Percentiles rank a stretch among this genome's conserved stretches.
phyloP scores from a whole-genome alignment of 2,888 invertebrate genomes.

The Periphyllus acericola region DNA sequence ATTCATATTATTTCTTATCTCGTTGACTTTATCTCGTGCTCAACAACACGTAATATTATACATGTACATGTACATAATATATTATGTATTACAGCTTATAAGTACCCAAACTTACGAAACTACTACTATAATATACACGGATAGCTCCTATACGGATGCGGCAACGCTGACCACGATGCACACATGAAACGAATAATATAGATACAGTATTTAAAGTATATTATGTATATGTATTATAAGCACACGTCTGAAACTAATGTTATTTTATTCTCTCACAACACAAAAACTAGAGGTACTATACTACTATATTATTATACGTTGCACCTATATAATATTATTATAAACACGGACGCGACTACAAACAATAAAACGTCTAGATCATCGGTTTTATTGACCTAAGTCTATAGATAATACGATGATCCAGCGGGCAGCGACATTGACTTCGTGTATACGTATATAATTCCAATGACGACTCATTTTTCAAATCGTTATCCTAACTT shows the following conservation, averaged over 20 bases:
- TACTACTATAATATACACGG: background rate
- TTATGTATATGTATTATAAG: no score
- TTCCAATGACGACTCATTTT: background rate
- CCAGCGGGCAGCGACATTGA: background rate
- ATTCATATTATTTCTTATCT: conserved; percentile 9
- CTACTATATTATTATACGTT: background rate
- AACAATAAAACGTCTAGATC: conserved; percentile 36
- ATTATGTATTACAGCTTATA: background rate
- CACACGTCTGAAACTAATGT: no score
- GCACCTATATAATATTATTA: background rate
- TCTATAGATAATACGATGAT: conserved; percentile 25
- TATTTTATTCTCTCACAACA: no score
- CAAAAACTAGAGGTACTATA: no score
- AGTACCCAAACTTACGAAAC: background rate
- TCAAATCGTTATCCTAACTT: background rate
- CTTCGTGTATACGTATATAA: background rate
- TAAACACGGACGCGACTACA: background rate
- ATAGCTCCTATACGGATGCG: background rate
- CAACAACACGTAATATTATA: background rate
- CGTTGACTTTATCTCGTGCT: background rate
- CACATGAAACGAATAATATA: no score
- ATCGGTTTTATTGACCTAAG: background rate
- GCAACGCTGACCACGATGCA: no score
- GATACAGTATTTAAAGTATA: no score
- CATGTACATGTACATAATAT: background rate